A percentile compares a stretch with the other conserved stretches of the same genome.
Conservation (phyloP, 2,888 invertebrate genomes). For the Chorisops tibialis region DNA sequence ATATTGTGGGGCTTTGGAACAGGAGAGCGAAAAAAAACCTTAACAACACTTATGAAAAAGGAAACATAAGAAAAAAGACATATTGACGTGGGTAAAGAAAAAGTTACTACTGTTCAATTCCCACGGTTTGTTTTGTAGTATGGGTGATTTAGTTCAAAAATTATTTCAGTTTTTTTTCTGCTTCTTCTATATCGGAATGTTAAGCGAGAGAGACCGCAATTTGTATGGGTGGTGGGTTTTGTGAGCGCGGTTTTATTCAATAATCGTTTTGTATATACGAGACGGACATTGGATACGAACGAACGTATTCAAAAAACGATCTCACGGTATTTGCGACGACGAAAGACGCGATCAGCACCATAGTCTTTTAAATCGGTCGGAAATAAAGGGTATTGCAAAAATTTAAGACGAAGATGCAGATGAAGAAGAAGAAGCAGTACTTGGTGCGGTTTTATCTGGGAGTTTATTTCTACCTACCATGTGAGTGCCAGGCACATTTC, state of each 20-base stretch:
- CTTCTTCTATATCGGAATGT: slow-evolving; percentile 9
- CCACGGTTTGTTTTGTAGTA: slow-evolving; percentile 42
- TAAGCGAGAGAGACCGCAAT: background rate
- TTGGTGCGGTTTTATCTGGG: too few relatives aligned
- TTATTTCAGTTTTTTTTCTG: too few relatives aligned
- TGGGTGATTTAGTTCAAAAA: slow-evolving; percentile 9
- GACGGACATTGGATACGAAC: background rate
- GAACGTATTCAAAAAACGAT: background rate
- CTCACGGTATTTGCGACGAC: slow-evolving; percentile 11
- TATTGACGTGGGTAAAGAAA: slow-evolving; percentile 27
- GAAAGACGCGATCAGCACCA: background rate
- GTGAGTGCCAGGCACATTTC: slow-evolving; percentile 1
- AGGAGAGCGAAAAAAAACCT: slow-evolving; percentile 11
- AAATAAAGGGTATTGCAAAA: too few relatives aligned
- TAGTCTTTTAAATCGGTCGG: background rate
- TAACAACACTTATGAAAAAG: slow-evolving; percentile 3
- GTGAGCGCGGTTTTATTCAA: slow-evolving; percentile 7
- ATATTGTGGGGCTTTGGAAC: slow-evolving; percentile 6
- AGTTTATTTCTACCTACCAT: background rate
- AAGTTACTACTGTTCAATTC: slow-evolving; percentile 50
- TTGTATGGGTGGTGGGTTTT: background rate
- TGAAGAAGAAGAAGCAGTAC: background rate
- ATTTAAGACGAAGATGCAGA: too few relatives aligned
- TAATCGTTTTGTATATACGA: slow-evolving; percentile 10
- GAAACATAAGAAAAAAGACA: slow-evolving; percentile 24